Evolutionary conservation across 2,113 vertebrate species (phyloP).

Genomic region (Hemicordylus capensis): DNA sequence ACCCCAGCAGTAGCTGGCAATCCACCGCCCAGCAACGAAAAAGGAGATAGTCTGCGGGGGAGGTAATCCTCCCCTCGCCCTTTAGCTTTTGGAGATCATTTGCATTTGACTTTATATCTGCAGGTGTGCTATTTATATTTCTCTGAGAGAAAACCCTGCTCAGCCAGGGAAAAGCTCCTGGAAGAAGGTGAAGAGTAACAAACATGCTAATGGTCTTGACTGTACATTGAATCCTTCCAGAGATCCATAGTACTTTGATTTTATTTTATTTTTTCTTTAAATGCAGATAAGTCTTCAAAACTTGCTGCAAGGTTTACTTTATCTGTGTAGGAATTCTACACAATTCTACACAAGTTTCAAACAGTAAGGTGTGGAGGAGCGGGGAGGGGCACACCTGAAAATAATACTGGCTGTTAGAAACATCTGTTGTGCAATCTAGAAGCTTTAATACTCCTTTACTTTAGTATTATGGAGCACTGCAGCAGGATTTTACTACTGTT

Average conservation of each 20-base stretch:
- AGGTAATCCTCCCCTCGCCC: too few relatives aligned
- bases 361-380: slow-evolving; percentile 16
- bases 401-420: slow-evolving; percentile 31
- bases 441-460: background rate
- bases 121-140: background rate
- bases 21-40: too few relatives aligned
- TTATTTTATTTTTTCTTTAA: background rate
- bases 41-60: too few relatives aligned
- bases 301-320: slow-evolving; percentile 19
- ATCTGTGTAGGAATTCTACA: slow-evolving; percentile 18
- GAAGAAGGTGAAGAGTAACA: background rate
- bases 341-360: slow-evolving; percentile 29
- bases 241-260: background rate
- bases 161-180: background rate
- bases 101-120: background rate
- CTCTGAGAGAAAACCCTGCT: background rate
- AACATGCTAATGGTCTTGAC: background rate
- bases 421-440: slow-evolving; percentile 28
- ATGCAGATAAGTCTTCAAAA: background rate
- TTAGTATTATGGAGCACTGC: background rate
- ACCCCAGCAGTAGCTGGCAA: too few relatives aligned
- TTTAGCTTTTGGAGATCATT: background rate
- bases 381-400: too few relatives aligned
- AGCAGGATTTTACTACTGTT: background rate
- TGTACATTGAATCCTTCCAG: background rate